phyloP scores from a whole-genome alignment of 2,888 invertebrate species.

The Oeneis ivallda region DNA sequence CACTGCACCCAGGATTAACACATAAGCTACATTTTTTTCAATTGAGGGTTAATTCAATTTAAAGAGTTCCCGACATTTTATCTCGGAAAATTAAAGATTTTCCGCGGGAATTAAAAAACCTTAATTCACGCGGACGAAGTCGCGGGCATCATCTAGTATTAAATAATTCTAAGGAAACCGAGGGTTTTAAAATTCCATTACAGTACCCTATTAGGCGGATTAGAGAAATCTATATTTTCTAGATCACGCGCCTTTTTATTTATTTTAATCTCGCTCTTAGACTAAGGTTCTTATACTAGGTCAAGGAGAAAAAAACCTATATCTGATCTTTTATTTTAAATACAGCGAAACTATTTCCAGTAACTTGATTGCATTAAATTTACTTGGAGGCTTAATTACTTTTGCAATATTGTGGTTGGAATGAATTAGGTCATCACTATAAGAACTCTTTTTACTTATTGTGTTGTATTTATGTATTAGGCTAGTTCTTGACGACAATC shows the following conservation, averaged over 20 bases:
- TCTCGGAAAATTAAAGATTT: no score
- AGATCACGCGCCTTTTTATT: constrained; percentile 10
- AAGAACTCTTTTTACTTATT: background rate
- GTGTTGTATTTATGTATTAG: no score
- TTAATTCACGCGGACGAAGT: no score
- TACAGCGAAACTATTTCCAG: constrained; percentile 1
- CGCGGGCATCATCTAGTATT: background rate
- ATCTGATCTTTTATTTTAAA: background rate
- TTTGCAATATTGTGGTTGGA: background rate
- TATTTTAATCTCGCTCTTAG: constrained; percentile 1
- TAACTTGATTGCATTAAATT: background rate
- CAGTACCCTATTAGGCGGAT: background rate
- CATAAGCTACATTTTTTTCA: no score
- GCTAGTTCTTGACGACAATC: no score
- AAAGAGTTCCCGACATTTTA: no score
- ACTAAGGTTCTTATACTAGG: background rate
- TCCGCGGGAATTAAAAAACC: no score
- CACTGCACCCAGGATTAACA: no score
- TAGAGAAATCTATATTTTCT: constrained; percentile 7
- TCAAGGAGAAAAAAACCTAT: constrained; percentile 9
- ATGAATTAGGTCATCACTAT: background rate
- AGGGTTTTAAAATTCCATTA: background rate
- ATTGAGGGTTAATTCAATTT: no score
- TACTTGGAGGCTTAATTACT: background rate
- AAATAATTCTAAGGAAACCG: background rate